phyloP scores from a whole-genome alignment of 2,113 vertebrate species.

The Eupsittula cactorum region DNA sequence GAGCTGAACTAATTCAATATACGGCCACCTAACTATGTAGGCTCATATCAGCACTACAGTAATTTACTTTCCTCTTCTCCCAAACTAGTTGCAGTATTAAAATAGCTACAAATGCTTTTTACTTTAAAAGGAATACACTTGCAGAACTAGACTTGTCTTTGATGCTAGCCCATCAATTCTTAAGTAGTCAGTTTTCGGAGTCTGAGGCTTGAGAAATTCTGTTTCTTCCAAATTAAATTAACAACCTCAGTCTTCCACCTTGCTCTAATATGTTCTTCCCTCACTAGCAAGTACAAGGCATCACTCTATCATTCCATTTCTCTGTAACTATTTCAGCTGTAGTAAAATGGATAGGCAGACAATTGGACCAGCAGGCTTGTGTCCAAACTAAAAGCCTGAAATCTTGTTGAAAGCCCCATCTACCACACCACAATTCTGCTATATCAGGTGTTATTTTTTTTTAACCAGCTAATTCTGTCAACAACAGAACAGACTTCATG shows the following conservation, averaged over 20 bases:
- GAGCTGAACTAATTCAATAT: not conserved
- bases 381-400: not conserved
- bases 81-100: not conserved
- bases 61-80: not conserved
- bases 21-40: not conserved
- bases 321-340: not conserved
- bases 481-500: not conserved
- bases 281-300: not conserved
- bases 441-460: not conserved
- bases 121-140: not conserved
- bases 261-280: not conserved
- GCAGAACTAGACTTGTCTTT: not conserved
- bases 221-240: not conserved
- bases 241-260: not conserved
- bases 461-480: not conserved
- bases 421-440: not conserved
- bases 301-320: not conserved
- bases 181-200: not conserved
- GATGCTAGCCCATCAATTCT: not conserved
- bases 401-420: not conserved
- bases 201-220: not conserved
- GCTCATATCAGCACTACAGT: not conserved
- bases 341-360: not conserved
- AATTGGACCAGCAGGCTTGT: not conserved
- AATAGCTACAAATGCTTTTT: no score